Evolutionary conservation across 2,797 vertebrate species (phyloP).

Genomic region (Dipus sagitta): DNA sequence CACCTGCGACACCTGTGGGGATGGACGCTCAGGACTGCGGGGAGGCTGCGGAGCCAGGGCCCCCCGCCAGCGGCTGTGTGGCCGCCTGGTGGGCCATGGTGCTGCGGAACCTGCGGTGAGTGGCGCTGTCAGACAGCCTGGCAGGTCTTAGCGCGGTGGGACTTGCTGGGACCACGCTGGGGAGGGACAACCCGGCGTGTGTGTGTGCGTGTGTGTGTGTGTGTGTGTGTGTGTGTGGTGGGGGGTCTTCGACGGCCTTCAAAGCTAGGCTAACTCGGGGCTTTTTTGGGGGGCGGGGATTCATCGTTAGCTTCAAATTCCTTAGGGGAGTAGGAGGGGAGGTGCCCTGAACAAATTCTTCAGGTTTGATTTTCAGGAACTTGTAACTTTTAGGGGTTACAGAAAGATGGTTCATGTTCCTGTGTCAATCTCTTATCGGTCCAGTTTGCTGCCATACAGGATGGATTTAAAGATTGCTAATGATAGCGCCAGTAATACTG

Average conservation of each 20-base stretch:
- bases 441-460: not conserved
- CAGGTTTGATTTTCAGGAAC: not conserved
- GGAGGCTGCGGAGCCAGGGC: not conserved
- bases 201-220: too few relatives aligned
- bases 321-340: too few relatives aligned
- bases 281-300: not conserved
- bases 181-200: too few relatives aligned
- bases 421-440: not conserved
- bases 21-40: not conserved
- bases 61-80: not conserved
- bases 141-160: rapidly evolving
- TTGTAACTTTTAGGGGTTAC: not conserved
- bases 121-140: not conserved
- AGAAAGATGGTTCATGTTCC: not conserved
- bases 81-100: slow-evolving; percentile 76
- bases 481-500: not conserved
- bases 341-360: too few relatives aligned
- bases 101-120: slow-evolving; percentile 70
- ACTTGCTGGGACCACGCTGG: rapidly evolving
- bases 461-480: not conserved
- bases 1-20: not conserved
- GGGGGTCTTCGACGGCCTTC: not conserved
- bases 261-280: not conserved
- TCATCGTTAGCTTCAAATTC: not conserved
- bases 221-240: too few relatives aligned